Base-by-base conservation (phyloP, 2,888 invertebrate species). In the Lycaena phlaeas region DNA sequence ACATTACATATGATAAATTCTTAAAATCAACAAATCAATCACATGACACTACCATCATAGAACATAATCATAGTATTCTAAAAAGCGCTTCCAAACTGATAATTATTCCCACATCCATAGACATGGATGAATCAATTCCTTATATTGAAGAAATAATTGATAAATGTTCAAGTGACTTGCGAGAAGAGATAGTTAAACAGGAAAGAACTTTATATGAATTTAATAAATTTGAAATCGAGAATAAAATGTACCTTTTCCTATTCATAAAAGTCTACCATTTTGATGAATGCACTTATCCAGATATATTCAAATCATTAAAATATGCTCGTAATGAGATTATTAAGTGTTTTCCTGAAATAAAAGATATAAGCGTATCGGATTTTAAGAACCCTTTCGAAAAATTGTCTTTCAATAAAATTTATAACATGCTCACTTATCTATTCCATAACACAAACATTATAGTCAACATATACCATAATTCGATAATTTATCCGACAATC, bases 401-500 rank as follows among this genome's bases (percentile, higher is more conserved):
- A 22, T 27, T 28, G 7, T 44, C 45, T 1, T 51, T 43, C 17
- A 38, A 28, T 1, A 54, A 54, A 50, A 47, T 54, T 0, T 53
- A 54, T 25, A 49, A 45, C 31, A 56, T 56, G 6, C 6, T 55
- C 1, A 1, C 9, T 0, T 48, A 43, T 26, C 15, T 55, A 4
- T 56, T 56, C 9, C 14, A 56, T 39, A 43, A 52, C 14, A 53
- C 50, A 3, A 43, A 48, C 7, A 51, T 56, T 6, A 27, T 11
- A 9, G 38, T 55, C 1, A 17, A 53, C n/a, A 46, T 56, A 4
- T 49, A 55, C 27, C 41, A 50, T 4, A 51, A 31, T 7, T 17
- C 3, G 1, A 2, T 31, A 6, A 31, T 31, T 15, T 31, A 31
- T 2, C 31, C 31, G 9, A 9, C n/a, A 9, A n/a, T 9, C 2